These are phyloP conservation scores for Pangasius krempfi DNA, from an alignment of 2,797 vertebrate species.

Conservation along the genomic window DNA sequence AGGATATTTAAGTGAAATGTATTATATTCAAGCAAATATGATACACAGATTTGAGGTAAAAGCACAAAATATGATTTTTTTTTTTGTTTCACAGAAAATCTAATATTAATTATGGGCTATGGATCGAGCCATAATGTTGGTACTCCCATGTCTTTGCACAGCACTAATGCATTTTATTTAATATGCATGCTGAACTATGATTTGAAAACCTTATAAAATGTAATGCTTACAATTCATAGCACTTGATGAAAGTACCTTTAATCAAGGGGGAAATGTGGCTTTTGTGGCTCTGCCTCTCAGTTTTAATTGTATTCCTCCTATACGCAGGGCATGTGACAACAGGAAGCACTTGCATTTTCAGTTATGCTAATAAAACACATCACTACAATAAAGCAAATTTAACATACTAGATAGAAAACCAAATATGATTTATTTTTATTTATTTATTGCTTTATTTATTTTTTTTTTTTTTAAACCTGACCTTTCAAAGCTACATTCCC, in stretches of 20 bases:
- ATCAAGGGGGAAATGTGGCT: not conserved
- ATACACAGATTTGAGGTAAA: not conserved
- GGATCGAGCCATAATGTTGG: not conserved
- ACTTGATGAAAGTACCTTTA: constrained; percentile 1
- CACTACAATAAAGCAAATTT: not conserved
- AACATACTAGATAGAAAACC: not conserved
- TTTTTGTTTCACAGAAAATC: too few relatives aligned
- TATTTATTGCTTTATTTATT: too few relatives aligned
- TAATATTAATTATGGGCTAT: not conserved
- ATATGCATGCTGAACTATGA: not conserved
- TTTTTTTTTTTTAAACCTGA: too few relatives aligned
- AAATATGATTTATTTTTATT: not conserved
- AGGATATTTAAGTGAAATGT: not conserved
- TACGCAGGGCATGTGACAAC: not conserved
- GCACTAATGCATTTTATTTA: not conserved
- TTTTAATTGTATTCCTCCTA: not conserved
- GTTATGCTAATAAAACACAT: not conserved
- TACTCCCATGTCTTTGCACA: not conserved
- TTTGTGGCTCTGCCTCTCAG: not conserved
- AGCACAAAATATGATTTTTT: too few relatives aligned
- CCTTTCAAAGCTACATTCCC: not conserved
- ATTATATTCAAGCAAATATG: not conserved
- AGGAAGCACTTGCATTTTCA: not conserved
- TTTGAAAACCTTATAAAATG: not conserved
- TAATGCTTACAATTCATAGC: not conserved